These are phyloP conservation scores for Dysmachus trigonus DNA, from an alignment of 2,888 invertebrate genomes.

Conservation along the genomic window DNA sequence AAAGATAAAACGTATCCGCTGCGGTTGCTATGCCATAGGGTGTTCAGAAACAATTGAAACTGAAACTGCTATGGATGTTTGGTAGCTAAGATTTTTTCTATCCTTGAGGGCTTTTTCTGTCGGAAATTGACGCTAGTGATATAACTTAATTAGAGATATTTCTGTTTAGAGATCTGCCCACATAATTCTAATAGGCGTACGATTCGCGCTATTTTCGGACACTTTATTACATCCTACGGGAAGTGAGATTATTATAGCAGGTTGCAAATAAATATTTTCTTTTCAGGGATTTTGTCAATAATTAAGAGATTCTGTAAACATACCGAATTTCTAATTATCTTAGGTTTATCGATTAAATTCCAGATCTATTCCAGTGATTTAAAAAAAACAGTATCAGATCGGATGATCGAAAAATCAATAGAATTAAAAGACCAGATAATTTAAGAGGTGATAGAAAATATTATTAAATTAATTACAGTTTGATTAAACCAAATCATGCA, in stretches of 20 bases:
- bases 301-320: too few species aligned
- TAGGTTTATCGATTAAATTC: too few species aligned
- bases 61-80: background rate
- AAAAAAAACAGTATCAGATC: too few species aligned
- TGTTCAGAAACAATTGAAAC: background rate
- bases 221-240: background rate
- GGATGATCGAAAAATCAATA: too few species aligned
- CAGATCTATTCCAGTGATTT: too few species aligned
- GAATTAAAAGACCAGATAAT: too few species aligned
- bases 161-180: background rate
- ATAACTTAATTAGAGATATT: conserved; percentile 8
- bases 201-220: background rate
- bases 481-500: too few species aligned
- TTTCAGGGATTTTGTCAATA: background rate
- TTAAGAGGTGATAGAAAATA: too few species aligned
- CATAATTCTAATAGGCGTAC: background rate
- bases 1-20: conserved; percentile 41
- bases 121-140: conserved; percentile 15
- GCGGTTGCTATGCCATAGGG: background rate
- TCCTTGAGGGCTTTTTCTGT: conserved; percentile 29
- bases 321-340: too few species aligned
- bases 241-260: background rate
- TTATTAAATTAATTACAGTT: too few species aligned
- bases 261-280: background rate
- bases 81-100: background rate